Conservation (phyloP, 64 coral and sea anemone species). For the Pocillopora damicornis region DNA sequence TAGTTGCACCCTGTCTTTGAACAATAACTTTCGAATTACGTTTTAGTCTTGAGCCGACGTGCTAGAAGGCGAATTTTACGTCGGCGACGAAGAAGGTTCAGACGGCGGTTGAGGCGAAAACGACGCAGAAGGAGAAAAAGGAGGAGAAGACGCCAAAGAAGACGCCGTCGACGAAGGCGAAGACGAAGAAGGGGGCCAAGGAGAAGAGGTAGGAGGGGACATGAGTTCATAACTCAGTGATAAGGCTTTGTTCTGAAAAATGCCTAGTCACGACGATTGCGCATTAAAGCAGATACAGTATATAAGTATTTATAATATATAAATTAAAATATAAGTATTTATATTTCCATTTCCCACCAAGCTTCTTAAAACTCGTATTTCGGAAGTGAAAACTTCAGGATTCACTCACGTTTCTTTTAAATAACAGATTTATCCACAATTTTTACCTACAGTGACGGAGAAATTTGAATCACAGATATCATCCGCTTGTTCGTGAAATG, state of each 20-base stretch:
- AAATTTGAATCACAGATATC: no score
- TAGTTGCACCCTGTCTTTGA: no score
- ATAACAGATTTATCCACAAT: no score
- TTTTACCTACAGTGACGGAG: no score
- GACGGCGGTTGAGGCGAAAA: background rate
- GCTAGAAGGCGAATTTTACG: background rate
- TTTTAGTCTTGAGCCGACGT: background rate
- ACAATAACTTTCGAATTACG: background rate
- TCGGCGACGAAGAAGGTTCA: background rate
- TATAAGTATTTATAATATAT: no score
- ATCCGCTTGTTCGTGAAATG: no score
- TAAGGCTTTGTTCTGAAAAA: background rate
- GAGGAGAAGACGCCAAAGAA: background rate
- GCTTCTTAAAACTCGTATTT: no score
- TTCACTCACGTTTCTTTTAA: no score
- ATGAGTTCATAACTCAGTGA: background rate
- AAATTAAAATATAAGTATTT: no score
- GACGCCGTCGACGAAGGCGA: background rate
- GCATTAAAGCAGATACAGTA: no score
- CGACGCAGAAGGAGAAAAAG: constrained; percentile 1
- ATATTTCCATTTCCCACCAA: no score
- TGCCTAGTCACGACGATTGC: background rate
- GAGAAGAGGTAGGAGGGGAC: background rate
- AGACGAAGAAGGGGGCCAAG: background rate
- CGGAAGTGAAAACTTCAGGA: no score